Conservation (phyloP, 2,888 invertebrate genomes). For the Ligdia adustata region DNA sequence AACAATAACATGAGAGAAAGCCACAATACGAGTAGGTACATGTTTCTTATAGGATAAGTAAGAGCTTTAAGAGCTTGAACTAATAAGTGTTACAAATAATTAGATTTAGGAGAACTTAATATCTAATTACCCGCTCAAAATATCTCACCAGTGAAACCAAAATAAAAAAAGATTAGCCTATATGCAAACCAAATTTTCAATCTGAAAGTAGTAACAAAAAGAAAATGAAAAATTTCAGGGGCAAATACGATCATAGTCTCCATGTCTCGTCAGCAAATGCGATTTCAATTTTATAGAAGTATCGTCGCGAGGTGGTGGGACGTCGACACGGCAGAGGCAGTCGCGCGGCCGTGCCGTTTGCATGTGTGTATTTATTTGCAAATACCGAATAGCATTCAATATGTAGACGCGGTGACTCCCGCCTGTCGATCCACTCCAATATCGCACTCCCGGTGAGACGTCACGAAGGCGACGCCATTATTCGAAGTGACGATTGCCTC, state of each 20-base stretch:
- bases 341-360: conserved; percentile 53
- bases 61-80: too few species aligned
- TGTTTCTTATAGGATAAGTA: too few species aligned
- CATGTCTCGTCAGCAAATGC: conserved; percentile 64
- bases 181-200: too few species aligned
- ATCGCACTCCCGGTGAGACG: conserved; percentile 73
- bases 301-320: conserved; percentile 61
- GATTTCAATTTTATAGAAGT: conserved; percentile 77
- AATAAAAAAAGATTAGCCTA: too few species aligned
- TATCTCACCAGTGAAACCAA: too few species aligned
- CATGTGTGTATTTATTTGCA: conserved; percentile 81
- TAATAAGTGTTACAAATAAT: too few species aligned
- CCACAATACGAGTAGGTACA: too few species aligned
- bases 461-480: conserved; percentile 74
- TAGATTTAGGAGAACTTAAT: too few species aligned
- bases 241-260: conserved; percentile 61
- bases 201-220: too few species aligned
- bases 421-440: conserved; percentile 81
- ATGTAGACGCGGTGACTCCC: conserved; percentile 77
- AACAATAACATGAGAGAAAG: conserved; percentile 1
- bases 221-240: conserved; percentile 29
- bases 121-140: too few species aligned
- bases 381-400: conserved; percentile 82
- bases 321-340: conserved; percentile 39
- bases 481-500: conserved; percentile 73